These are phyloP conservation scores for Tenebrio molitor DNA, from an alignment of 1,140 invertebrate species.

Conservation along the genomic window DNA sequence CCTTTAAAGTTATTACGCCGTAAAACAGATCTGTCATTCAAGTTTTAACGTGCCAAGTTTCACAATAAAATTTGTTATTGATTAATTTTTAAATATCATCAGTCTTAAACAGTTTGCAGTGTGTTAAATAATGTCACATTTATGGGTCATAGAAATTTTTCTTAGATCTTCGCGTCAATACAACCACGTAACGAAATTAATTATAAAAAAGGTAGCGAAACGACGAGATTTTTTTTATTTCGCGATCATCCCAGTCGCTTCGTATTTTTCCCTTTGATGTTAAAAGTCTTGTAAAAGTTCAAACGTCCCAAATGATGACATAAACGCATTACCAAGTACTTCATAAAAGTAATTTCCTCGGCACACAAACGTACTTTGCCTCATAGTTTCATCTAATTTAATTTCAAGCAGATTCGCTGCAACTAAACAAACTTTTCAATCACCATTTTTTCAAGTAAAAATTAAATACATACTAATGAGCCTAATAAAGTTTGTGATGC, in stretches of 20 bases:
- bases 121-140: too few relatives aligned
- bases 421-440: constrained; percentile 7
- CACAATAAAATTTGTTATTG: too few relatives aligned
- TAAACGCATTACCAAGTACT: constrained; percentile 33
- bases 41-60: too few relatives aligned
- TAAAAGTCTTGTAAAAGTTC: constrained; percentile 35
- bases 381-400: not conserved
- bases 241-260: constrained; percentile 28
- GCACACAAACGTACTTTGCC: constrained; percentile 13
- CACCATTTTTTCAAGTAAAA: too few relatives aligned
- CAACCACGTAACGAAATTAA: constrained; percentile 26
- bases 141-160: too few relatives aligned
- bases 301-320: constrained; percentile 23
- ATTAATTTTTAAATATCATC: too few relatives aligned
- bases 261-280: constrained; percentile 27
- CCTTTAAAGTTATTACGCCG: too few relatives aligned
- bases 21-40: too few relatives aligned
- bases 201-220: constrained; percentile 30
- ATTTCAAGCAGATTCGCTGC: constrained; percentile 1
- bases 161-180: too few relatives aligned
- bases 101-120: too few relatives aligned
- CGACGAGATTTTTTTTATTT: constrained; percentile 20
- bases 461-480: not conserved
- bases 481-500: too few relatives aligned
- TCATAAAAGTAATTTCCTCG: constrained; percentile 38